Percentiles rank a stretch among this genome's conserved stretches.
Evolutionary conservation across 2,113 vertebrate genomes (phyloP).

Genomic region (Struthio camelus): DNA sequence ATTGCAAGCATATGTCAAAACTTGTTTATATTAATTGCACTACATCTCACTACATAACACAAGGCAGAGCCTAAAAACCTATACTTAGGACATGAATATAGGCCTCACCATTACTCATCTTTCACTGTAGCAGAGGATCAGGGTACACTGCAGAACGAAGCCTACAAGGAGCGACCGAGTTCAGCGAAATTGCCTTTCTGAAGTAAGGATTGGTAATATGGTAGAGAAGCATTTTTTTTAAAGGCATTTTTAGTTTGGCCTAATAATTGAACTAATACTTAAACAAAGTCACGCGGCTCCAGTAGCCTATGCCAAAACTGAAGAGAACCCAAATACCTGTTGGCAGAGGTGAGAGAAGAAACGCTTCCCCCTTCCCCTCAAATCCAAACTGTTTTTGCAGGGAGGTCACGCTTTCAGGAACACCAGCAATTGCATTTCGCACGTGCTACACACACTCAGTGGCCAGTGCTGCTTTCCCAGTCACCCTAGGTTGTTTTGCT

Average conservation of each 20-base stretch:
- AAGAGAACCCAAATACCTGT: neutral
- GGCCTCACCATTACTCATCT: neutral
- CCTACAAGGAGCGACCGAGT: neutral
- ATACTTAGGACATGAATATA: slow-evolving; percentile 8
- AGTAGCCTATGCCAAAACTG: neutral
- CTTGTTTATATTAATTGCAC: neutral
- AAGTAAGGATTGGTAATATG: neutral
- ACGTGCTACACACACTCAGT: neutral
- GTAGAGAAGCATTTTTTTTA: neutral
- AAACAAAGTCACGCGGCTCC: fast-evolving
- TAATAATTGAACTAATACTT: neutral
- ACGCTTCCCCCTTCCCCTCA: neutral
- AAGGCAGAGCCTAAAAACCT: neutral
- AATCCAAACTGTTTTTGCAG: neutral
- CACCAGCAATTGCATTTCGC: neutral
- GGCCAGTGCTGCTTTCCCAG: neutral
- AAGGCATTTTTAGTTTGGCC: neutral
- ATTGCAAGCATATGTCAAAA: neutral
- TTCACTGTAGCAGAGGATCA: neutral
- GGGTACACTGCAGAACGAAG: neutral
- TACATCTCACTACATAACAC: slow-evolving; percentile 1
- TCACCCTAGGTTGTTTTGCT: neutral
- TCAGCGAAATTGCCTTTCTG: neutral
- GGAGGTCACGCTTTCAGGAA: neutral
- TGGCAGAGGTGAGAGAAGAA: neutral